These are phyloP conservation scores for Astropecten irregularis DNA, from an alignment of 53 echinoderm and acorn worm genomes.

Conservation along the genomic window DNA sequence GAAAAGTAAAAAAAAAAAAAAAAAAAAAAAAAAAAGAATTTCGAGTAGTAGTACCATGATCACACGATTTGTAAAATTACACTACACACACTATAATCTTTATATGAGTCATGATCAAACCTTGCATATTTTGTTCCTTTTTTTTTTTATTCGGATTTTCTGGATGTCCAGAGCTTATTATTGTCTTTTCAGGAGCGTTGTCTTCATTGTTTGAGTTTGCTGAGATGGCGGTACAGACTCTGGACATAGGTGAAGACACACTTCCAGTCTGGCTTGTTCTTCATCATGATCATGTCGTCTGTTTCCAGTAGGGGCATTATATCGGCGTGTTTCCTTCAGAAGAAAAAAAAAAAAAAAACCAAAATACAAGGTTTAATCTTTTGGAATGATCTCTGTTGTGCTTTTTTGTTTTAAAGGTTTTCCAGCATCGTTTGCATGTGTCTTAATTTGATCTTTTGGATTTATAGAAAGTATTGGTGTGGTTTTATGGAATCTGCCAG, in stretches of 20 bases:
- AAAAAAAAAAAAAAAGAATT: too few species aligned
- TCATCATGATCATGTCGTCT: conserved; percentile 99
- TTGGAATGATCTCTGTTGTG: too few species aligned
- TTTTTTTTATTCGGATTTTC: neutral
- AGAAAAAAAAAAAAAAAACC: neutral
- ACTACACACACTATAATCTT: neutral
- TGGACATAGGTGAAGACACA: conserved; percentile 99
- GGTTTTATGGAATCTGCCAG: too few species aligned
- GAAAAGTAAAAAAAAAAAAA: neutral
- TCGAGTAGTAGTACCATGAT: too few species aligned
- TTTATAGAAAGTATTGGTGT: too few species aligned
- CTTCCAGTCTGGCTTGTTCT: conserved; percentile 97
- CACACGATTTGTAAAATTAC: neutral
- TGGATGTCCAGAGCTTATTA: too few species aligned
- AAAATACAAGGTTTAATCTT: too few species aligned
- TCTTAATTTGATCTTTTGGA: too few species aligned
- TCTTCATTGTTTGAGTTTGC: conserved; percentile 35
- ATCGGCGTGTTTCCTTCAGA: conserved; percentile 73
- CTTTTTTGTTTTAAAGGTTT: too few species aligned
- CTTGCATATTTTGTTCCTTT: neutral
- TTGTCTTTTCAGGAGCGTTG: too few species aligned
- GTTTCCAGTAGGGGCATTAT: conserved; percentile 93
- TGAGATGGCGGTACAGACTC: conserved; percentile 87
- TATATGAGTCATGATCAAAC: neutral
- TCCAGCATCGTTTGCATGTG: too few species aligned